Base-by-base conservation (phyloP, 2,888 invertebrate genomes). In the Catotricha subobsoleta region DNA sequence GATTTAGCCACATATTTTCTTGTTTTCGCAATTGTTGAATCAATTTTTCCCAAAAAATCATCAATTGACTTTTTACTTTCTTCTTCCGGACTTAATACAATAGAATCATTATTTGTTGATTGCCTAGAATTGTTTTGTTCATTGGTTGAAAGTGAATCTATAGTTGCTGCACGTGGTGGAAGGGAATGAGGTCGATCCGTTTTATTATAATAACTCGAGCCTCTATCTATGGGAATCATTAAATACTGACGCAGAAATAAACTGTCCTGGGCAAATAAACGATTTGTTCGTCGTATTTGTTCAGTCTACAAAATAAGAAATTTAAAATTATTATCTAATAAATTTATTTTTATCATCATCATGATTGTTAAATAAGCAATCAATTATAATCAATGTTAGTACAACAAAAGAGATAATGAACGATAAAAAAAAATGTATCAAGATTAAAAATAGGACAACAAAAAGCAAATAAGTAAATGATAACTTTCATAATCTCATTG, bases 181-280 rank as follows among this genome's bases (percentile, higher is more conserved):
- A 66, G 57, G 15, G 67, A 59, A 41, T 60, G 59, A 47, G 64
- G 67, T 46, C 66, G 58, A 52, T 68, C 68, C 8, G 20, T 7
- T 23, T 21, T 9, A 35, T 35, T 21, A 3, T 16, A 16, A 10
- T 21, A 23, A 10, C 13, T 21, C 35, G 35, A 35, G 51, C 75
- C 74, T 58, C 70, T 71, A 47, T 73, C 71, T 46, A 79, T 72
- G 43, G 92, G 92, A 57, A 94, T 84, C 58, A 90, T 69, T 52
- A 94, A 69, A 64, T 75, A 78, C 60, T 90, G 86, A 50, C 88
- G 73, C 54, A 92, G 69, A 69, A 90, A 91, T 59, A 92, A 72
- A 68, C 90, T 91, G 63, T 94, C 92, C 41, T 86, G 78, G 27
- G 90, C 86, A 72, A 88, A 94, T 46, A 94, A 68, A 53, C 84